Evolutionary conservation across 92 coral and sea anemone genomes (phyloP).

Genomic region (Pocillopora meandrina): DNA sequence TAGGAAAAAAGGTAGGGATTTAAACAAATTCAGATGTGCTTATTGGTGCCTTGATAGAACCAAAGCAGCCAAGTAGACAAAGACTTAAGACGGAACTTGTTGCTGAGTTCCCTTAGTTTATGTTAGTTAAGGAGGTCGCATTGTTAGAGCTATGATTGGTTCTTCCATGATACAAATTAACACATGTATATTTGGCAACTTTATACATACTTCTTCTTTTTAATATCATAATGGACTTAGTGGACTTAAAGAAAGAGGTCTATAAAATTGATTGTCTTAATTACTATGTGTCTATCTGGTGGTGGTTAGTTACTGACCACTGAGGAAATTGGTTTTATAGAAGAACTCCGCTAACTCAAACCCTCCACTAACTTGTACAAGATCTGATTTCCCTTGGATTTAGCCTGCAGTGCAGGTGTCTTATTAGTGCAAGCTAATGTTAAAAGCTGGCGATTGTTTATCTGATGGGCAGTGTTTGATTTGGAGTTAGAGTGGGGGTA

Average conservation of each 20-base stretch:
- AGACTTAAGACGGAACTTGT: background rate
- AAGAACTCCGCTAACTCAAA: background rate
- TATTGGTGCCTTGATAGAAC: background rate
- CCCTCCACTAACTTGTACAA: background rate
- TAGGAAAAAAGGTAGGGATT: background rate
- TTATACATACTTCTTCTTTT: background rate
- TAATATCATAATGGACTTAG: background rate
- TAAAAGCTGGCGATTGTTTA: no score
- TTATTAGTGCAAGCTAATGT: no score
- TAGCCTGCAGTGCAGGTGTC: no score
- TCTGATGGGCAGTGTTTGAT: no score
- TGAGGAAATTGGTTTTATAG: background rate
- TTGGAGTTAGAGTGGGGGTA: no score
- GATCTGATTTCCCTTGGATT: background rate
- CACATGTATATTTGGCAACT: background rate
- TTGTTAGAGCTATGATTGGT: background rate
- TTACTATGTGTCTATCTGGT: background rate
- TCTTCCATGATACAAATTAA: background rate
- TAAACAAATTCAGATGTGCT: background rate
- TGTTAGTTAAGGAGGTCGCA: background rate
- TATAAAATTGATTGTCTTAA: background rate
- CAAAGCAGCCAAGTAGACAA: background rate
- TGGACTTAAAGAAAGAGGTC: background rate
- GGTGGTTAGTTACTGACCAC: background rate
- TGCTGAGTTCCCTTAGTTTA: background rate